Conservation (phyloP, 2,797 vertebrate species). For the Neosilurus mollespiculum region DNA sequence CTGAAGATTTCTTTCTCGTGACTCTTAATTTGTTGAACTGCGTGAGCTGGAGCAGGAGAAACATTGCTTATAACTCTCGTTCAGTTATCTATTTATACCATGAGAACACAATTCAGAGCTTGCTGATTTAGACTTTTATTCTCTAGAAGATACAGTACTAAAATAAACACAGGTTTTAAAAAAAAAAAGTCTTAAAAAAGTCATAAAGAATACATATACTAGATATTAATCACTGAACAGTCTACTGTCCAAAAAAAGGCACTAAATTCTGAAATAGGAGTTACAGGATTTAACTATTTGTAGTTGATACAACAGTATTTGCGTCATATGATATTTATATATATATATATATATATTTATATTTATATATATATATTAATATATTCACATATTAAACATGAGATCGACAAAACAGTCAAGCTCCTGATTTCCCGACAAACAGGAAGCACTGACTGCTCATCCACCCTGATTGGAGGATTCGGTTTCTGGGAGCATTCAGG, state of each 20-base stretch:
- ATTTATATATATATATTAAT: constrained; percentile 53
- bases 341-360: constrained; percentile 38
- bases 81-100: background rate
- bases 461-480: constrained; percentile 10
- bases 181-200: constrained; percentile 87
- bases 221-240: constrained; percentile 98
- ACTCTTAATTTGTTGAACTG: too few relatives aligned
- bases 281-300: constrained; percentile 86
- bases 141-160: constrained; percentile 97
- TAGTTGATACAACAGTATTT: constrained; percentile 69
- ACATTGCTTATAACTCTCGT: background rate
- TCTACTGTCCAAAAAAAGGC: constrained; percentile 99
- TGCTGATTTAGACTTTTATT: constrained; percentile 86
- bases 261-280: constrained; percentile 98
- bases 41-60: background rate
- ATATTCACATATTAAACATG: constrained; percentile 62
- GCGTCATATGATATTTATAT: constrained; percentile 61
- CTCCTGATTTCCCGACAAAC: constrained; percentile 42
- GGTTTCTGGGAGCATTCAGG: background rate
- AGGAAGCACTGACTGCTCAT: constrained; percentile 10
- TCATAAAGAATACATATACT: constrained; percentile 96
- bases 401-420: constrained; percentile 52
- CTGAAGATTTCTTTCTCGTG: background rate
- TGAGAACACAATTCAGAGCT: background rate
- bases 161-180: constrained; percentile 98